A percentile compares a stretch with the other conserved stretches of the same genome.
These are phyloP conservation scores for Plutella xylostella DNA, from an alignment of 2,888 invertebrate species.

Conservation along the genomic window DNA sequence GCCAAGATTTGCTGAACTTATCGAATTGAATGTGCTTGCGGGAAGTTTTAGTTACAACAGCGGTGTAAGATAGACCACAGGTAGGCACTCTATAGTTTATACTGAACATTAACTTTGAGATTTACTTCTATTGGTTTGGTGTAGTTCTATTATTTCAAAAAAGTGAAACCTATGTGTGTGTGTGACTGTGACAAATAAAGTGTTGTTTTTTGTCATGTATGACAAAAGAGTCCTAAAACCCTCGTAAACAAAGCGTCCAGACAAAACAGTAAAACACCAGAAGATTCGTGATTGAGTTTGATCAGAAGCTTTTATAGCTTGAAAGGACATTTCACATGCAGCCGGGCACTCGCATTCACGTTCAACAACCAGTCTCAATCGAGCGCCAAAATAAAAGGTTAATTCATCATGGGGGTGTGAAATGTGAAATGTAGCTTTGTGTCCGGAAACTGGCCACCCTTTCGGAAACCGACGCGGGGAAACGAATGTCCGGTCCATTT, in stretches of 20 bases:
- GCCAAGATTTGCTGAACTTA: too few relatives aligned
- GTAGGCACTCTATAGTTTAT: too few relatives aligned
- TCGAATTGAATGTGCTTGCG: too few relatives aligned
- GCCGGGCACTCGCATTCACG: constrained; percentile 64
- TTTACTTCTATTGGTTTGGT: too few relatives aligned
- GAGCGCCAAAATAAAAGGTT: constrained; percentile 65
- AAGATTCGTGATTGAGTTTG: constrained; percentile 49
- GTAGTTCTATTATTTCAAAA: too few relatives aligned
- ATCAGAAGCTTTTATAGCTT: constrained; percentile 59
- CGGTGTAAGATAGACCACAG: too few relatives aligned
- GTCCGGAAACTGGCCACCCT: constrained; percentile 38
- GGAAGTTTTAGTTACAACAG: too few relatives aligned
- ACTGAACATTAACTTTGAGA: too few relatives aligned
- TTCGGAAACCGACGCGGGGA: constrained; percentile 54
- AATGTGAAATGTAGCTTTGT: constrained; percentile 23
- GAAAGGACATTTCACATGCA: constrained; percentile 55
- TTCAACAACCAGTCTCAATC: constrained; percentile 67
- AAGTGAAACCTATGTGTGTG: too few relatives aligned
- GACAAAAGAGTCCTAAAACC: too few relatives aligned
- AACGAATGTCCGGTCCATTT: constrained; percentile 65
- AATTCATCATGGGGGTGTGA: constrained; percentile 60
- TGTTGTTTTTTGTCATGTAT: too few relatives aligned
- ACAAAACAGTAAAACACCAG: constrained; percentile 30
- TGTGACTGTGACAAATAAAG: too few relatives aligned
- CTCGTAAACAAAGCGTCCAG: neutral